Evolutionary conservation across 2,888 invertebrate species (phyloP).

Genomic region (Unio delphinus): DNA sequence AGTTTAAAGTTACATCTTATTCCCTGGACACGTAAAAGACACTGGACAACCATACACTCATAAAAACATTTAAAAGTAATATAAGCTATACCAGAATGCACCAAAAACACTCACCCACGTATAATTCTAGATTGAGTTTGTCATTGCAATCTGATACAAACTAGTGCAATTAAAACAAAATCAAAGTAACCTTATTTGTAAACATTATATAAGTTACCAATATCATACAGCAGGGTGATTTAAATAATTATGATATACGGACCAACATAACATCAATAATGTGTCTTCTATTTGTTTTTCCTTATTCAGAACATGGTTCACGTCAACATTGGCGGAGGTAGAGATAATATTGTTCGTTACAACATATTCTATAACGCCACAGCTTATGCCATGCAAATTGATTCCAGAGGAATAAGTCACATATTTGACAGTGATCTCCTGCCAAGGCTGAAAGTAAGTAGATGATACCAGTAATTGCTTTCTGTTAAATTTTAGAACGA

Average conservation of each 20-base stretch:
- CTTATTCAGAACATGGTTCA: slow-evolving; percentile 48
- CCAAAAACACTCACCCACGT: too few relatives aligned
- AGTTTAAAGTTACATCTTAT: too few relatives aligned
- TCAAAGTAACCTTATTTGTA: background rate
- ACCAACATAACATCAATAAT: background rate
- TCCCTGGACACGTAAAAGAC: too few relatives aligned
- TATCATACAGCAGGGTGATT: background rate
- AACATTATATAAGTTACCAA: background rate
- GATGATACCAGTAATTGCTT: background rate
- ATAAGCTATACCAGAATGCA: too few relatives aligned
- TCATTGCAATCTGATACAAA: too few relatives aligned
- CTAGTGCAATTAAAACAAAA: too few relatives aligned
- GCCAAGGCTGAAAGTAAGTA: slow-evolving; percentile 9
- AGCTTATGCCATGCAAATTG: slow-evolving; percentile 35
- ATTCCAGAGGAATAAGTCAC: slow-evolving; percentile 30
- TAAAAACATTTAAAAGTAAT: too few relatives aligned
- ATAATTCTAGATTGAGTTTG: too few relatives aligned
- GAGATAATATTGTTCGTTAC: slow-evolving; percentile 45
- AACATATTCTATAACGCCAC: slow-evolving; percentile 50
- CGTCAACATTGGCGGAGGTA: slow-evolving; percentile 50
- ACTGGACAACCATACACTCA: too few relatives aligned
- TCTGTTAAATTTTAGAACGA: slow-evolving; percentile 15
- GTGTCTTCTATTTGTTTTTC: background rate
- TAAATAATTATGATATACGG: background rate
- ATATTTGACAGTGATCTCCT: slow-evolving; percentile 9